Conservation (phyloP, 1,140 invertebrate species). For the Ooceraea biroi region DNA sequence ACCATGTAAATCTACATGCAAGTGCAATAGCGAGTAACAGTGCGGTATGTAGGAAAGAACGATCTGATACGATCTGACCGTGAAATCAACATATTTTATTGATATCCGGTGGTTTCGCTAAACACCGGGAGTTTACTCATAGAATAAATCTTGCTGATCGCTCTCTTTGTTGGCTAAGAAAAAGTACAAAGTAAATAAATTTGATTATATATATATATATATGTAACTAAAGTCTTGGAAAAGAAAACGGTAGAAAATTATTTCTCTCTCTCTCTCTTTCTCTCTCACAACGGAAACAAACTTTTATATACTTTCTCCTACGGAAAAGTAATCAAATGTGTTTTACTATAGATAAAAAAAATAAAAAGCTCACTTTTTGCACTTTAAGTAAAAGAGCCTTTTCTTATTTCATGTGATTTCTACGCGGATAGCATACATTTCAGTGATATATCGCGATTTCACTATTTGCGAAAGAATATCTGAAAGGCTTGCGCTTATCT, state of each 20-base stretch:
- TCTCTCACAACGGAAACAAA: no score
- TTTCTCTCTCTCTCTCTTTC: no score
- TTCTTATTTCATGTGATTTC: no score
- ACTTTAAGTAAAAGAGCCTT: no score
- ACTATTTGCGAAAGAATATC: background rate
- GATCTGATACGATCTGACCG: background rate
- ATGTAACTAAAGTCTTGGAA: background rate
- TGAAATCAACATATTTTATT: background rate
- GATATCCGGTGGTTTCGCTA: background rate
- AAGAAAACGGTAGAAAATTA: background rate
- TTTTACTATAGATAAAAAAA: no score
- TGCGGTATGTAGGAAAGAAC: background rate
- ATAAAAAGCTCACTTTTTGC: no score
- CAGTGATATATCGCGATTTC: background rate
- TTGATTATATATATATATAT: background rate
- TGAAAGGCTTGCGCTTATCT: background rate
- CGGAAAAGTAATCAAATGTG: no score
- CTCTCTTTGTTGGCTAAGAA: background rate
- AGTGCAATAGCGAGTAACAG: conserved; percentile 44
- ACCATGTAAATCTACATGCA: conserved; percentile 52
- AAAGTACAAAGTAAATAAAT: background rate
- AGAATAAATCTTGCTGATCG: background rate
- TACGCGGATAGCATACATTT: no score
- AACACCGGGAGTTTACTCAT: background rate
- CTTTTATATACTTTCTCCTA: no score